Evolutionary conservation across 35 echinoderm and acorn worm genomes (phyloP), one percentile per base, ranked within the genome.

Genomic region (Heliocidaris erythrogramma): DNA sequence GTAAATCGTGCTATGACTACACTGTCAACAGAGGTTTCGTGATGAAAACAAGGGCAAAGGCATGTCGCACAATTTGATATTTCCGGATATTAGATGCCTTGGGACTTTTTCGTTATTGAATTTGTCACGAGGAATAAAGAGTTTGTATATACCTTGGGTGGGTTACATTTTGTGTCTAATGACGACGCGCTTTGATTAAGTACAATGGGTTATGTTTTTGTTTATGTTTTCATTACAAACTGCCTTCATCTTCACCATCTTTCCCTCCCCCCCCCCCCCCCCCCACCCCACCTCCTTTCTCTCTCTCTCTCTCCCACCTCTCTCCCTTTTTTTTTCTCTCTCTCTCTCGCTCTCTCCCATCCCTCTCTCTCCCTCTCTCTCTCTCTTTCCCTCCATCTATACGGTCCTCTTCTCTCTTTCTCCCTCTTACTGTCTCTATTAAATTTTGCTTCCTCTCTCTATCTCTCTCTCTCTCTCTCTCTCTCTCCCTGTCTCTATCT

Each of bases 1-100:
- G 65, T 78, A 78, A 78, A 78, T 78, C 65, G 65, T 78, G 65
- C 65, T 6, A 78, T 78, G 65, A 78, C 65, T 78, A n/a, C 65
- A 17, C 17, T 78, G 65, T 78, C 65, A 78, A 78, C 21, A 78
- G 65, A 78, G 27, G 65, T 78, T 78, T 21, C 65, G 65, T 78
- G 65, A 78, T 78, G 65, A n/a, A 78, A 78, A 78, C 65, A 78
- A 78, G 18, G 65, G 21, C 17, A 8, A 78, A n/a, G 65, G 27
- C 65, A 78, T 78, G 65, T 78, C 65, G 65, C 21, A 78, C 4
- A 78, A 78, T 78, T 21, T 78, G 65, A 78, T 78, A 78, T 78
- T 78, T 78, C 65, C 65, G 21, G 65, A 78, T 78, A 78, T 78
- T 78, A 78, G 65, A 78, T 78, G 27, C 65, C 65, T 21, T 7